These are phyloP conservation scores for Drosophila infuscata DNA, from an alignment of 2,888 invertebrate genomes.

Conservation along the genomic window DNA sequence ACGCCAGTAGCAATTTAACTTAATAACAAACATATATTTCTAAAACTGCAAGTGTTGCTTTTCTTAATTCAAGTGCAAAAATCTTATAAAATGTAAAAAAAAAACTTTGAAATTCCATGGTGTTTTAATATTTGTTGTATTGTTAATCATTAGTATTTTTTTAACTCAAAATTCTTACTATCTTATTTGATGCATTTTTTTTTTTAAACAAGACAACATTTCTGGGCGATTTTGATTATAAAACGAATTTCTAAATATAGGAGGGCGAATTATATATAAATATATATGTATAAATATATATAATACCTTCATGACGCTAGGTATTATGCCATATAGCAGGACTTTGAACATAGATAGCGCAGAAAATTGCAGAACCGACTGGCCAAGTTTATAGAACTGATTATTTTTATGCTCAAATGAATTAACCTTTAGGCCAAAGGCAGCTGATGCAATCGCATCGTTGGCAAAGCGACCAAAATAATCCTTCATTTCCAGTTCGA, in stretches of 20 bases:
- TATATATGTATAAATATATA: background rate
- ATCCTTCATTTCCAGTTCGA: slow-evolving; percentile 84
- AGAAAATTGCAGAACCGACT: slow-evolving; percentile 83
- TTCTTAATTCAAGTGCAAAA: background rate
- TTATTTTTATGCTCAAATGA: slow-evolving; percentile 86
- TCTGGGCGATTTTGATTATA: background rate
- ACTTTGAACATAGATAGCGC: slow-evolving; percentile 62
- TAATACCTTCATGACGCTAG: slow-evolving; percentile 69
- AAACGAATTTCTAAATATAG: background rate
- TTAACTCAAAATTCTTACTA: background rate
- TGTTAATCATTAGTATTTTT: background rate
- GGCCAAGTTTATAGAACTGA: slow-evolving; percentile 86
- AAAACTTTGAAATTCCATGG: background rate
- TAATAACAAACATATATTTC: background rate
- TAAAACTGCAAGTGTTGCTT: background rate
- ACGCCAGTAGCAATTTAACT: background rate
- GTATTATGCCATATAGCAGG: slow-evolving; percentile 60
- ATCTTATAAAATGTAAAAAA: no score
- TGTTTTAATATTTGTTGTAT: background rate
- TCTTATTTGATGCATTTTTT: background rate
- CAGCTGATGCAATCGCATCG: slow-evolving; percentile 85
- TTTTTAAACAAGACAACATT: background rate
- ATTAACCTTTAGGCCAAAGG: slow-evolving; percentile 86
- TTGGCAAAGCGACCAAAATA: slow-evolving; percentile 78
- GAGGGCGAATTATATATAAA: background rate